Conservation (phyloP, 2,797 vertebrate species). For the Anniella stebbinsi region DNA sequence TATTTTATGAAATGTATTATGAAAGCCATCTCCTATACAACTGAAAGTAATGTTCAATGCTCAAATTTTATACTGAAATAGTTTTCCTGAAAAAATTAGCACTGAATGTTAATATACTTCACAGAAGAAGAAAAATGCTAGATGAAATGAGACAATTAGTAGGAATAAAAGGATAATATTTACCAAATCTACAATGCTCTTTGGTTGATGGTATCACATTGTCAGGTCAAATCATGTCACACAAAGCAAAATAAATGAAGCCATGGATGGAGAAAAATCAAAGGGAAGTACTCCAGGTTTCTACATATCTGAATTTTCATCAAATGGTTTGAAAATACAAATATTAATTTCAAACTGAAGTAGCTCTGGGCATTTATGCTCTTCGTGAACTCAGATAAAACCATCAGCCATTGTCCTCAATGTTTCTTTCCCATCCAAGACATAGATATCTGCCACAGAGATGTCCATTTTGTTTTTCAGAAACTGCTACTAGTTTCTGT, state of each 20-base stretch:
- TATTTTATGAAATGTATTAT: neutral
- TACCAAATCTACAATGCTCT: slow-evolving; percentile 8
- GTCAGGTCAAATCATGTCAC: slow-evolving; percentile 6
- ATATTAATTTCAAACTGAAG: slow-evolving; percentile 29
- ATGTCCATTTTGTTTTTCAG: neutral
- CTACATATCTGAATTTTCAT: neutral
- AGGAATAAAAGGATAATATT: neutral
- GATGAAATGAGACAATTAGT: neutral
- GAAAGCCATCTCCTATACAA: neutral
- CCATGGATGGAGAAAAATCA: neutral
- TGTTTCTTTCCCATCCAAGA: slow-evolving; percentile 25
- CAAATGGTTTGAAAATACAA: slow-evolving; percentile 3
- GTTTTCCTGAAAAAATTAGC: neutral
- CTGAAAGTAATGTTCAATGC: neutral
- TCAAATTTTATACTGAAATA: neutral
- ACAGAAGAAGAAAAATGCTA: neutral
- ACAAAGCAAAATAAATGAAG: slow-evolving; percentile 25
- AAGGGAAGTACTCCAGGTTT: neutral
- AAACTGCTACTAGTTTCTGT: slow-evolving; percentile 29
- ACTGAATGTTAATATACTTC: neutral
- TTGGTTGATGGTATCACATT: slow-evolving; percentile 8
- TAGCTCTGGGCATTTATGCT: slow-evolving; percentile 4
- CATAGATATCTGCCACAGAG: slow-evolving; percentile 9
- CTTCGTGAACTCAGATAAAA: neutral
- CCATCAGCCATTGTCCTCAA: slow-evolving; percentile 16